These are phyloP conservation scores for Megathymus violae DNA, from an alignment of 1,140 invertebrate species.

Conservation along the genomic window DNA sequence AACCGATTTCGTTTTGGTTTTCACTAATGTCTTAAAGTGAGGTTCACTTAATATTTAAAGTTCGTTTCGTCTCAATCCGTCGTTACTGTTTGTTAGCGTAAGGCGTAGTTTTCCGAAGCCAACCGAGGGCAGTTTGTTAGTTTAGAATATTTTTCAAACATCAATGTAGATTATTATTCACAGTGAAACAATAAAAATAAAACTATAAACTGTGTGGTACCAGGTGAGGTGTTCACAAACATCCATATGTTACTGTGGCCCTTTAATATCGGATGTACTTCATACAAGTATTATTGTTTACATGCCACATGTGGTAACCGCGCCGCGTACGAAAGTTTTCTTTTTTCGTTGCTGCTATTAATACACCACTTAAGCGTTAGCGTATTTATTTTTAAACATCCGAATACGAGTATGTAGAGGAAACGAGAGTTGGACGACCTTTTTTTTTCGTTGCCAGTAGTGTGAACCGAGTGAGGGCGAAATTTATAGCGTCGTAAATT, in stretches of 20 bases:
- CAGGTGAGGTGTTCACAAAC: neutral
- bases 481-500: constrained; percentile 62
- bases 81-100: too few relatives aligned
- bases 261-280: too few relatives aligned
- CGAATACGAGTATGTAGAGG: constrained; percentile 21
- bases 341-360: constrained; percentile 34
- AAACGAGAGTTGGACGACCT: constrained; percentile 39
- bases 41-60: too few relatives aligned
- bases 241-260: neutral
- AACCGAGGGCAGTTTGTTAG: too few relatives aligned
- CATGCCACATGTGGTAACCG: constrained; percentile 54
- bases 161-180: too few relatives aligned
- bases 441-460: constrained; percentile 48
- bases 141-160: too few relatives aligned
- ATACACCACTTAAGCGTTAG: constrained; percentile 23
- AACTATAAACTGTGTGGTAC: too few relatives aligned
- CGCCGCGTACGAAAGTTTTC: constrained; percentile 27
- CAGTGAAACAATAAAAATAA: too few relatives aligned
- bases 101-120: too few relatives aligned
- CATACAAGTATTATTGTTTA: constrained; percentile 49
- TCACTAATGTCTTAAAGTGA: too few relatives aligned
- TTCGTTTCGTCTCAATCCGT: too few relatives aligned
- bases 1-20: too few relatives aligned
- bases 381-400: constrained; percentile 25
- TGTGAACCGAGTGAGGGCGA: constrained; percentile 48